Conservation (phyloP, 2,888 invertebrate species). For the Dicycla oo region DNA sequence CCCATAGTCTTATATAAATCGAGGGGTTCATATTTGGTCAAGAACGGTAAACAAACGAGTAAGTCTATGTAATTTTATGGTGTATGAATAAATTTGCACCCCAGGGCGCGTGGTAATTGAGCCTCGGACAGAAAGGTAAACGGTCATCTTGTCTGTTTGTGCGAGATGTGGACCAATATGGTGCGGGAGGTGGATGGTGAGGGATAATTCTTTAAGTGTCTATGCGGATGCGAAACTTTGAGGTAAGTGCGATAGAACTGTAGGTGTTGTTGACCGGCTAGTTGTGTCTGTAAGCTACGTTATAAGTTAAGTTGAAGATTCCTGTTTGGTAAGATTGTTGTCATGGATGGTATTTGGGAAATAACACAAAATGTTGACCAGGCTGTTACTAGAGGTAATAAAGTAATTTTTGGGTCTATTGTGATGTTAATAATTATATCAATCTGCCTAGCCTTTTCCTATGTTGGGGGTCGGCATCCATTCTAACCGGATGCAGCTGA, state of each 20-base stretch:
- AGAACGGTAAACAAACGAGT: slow-evolving; percentile 57
- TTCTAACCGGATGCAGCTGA: no score
- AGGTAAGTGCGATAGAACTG: neutral
- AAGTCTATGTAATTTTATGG: slow-evolving; percentile 67
- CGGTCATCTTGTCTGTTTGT: slow-evolving; percentile 47
- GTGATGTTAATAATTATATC: no score
- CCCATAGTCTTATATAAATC: slow-evolving; percentile 30
- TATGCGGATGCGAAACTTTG: neutral
- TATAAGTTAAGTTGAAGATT: neutral
- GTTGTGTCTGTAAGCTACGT: neutral
- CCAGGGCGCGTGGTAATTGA: slow-evolving; percentile 61
- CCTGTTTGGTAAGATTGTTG: neutral
- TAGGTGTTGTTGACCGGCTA: neutral
- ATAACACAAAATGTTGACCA: neutral
- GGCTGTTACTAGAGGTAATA: neutral
- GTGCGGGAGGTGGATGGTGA: no score
- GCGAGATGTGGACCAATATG: slow-evolving; percentile 44
- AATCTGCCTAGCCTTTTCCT: no score
- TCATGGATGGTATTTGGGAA: neutral
- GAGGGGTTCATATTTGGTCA: slow-evolving; percentile 51
- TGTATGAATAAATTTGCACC: slow-evolving; percentile 67
- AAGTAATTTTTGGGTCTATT: neutral
- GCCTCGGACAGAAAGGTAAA: slow-evolving; percentile 62
- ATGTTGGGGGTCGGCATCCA: no score
- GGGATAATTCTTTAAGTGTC: slow-evolving; percentile 22